Evolutionary conservation across 1,140 invertebrate species (phyloP), one percentile per base, ranked within the genome.

Genomic region (Procambarus clarkii): DNA sequence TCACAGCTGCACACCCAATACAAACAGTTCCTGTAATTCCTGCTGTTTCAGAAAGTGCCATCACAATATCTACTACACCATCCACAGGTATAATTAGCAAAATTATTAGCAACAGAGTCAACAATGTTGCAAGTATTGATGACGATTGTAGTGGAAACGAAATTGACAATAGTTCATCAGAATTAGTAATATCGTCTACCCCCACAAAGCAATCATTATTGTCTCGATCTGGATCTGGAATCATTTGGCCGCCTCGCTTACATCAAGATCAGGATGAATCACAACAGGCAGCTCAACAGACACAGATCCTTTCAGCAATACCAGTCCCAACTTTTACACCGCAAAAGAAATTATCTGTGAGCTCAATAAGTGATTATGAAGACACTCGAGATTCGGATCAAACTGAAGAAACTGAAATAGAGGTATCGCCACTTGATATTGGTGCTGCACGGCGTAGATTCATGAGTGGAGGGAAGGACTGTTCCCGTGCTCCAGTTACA

Each of bases 381-480:
- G 85, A 24, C 34, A 76, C 11, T 45, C 71, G 50, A 78, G 50
- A 76, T 24, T n/a, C n/a, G n/a, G 77, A 60, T 34, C 50, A 80
- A 60, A 64, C 50, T 13, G 88, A 90, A 45, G 82, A 78, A 18
- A 71, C 76, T 9, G 76, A 85, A 74, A 82, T 91, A 34, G 89
- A 85, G 46, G 50, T 86, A 45, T 91, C 81, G 34, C 82, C 89
- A 8, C 82, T 91, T 60, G 89, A 91, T 54, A 91, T 91, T 18
- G 76, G 81, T 21, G 89, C 89, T 48, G 89, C 89, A 48, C 46
- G 89, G 21, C 80, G 89, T 15, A 50, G 89, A 21, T 91, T 91
- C 46, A 91, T 91, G 89, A 91, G 82, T 85, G 82, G 82, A 71
- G 58, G 86, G 18, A 58, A 46, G 45, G 46, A 88, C 48, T 34